Base-by-base conservation (phyloP, 2,113 vertebrate genomes). In the Abramis brama region DNA sequence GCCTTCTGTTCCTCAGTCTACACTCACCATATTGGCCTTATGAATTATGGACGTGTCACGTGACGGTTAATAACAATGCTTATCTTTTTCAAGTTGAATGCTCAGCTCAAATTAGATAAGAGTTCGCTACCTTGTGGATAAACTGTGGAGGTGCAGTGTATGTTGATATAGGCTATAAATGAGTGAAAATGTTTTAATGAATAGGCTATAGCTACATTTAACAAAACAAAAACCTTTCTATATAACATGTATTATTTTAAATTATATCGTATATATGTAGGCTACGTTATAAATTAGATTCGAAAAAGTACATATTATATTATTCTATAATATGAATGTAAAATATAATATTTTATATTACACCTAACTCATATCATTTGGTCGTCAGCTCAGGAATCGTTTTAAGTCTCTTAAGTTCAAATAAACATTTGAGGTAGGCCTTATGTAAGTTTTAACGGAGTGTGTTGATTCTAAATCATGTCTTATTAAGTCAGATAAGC, bases 81-180 rank as follows among this genome's bases (percentile, higher is more conserved):
- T 1, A 76, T 4, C 9, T 59, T 79, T 57, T 39, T 15, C 17
- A 12, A 2, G 57, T 5, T 33, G 4, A 19, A 4, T 2, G 71
- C 11, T 43, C 25, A 25, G 2, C 3, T 76, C 30, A 27, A 30
- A 57, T 10, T 8, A 60, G 45, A 64, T 23, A 50, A 50, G 8
- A 83, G 30, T 55, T 60, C 50, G 87, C 74, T 80, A 83, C 43
- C 74, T 79, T 43, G 64, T 74, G 84, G 80, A 73, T 9, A 19
- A 25, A 17, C 71, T 33, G n/a, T 30, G 23, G 19, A 85, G n/a
- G 6, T 43, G 71, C 50, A 30, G 36, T 17, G 6, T 43, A 57
- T 15, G 6, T 13, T 15, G 12, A 50, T 50, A 50, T 50, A 50
- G 47, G 12, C 13, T 50, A 15, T 15, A 15, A 47, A 47, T 50